Percentiles rank a stretch among this genome's conserved stretches.
Conservation (phyloP, 2,797 vertebrate genomes). For the Linurgus olivaceus region DNA sequence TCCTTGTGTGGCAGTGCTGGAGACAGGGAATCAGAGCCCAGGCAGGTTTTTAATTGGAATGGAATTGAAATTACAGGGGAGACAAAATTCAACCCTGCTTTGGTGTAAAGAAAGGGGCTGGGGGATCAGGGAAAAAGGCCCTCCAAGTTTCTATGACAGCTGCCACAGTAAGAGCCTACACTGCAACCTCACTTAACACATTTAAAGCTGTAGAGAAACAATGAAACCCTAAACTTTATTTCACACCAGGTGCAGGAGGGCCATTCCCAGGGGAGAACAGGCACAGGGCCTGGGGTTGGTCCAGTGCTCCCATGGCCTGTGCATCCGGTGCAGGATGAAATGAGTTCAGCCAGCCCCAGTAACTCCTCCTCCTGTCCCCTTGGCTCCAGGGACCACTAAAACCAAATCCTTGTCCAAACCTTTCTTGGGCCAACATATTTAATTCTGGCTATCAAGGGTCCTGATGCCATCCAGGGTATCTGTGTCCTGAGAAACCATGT, state of each 20-base stretch:
- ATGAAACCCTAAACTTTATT: neutral
- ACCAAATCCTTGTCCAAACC: neutral
- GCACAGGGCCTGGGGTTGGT: too few relatives aligned
- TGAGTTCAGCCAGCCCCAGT: neutral
- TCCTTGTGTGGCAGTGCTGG: neutral
- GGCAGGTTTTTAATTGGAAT: neutral
- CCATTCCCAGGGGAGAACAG: neutral
- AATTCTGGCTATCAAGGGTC: neutral
- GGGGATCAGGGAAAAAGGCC: neutral
- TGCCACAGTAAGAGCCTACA: neutral
- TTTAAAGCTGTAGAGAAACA: slow-evolving; percentile 25
- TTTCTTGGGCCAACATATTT: neutral
- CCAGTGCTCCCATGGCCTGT: neutral
- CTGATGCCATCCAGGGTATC: neutral
- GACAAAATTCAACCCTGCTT: neutral
- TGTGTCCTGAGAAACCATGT: neutral
- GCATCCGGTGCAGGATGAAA: neutral
- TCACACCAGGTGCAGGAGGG: neutral
- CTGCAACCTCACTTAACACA: neutral
- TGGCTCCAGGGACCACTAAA: neutral
- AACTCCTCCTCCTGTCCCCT: neutral
- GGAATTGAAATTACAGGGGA: neutral
- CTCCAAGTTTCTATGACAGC: slow-evolving; percentile 61
- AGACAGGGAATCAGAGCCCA: neutral
- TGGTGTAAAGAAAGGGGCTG: slow-evolving; percentile 8